Evolutionary conservation across 2,113 vertebrate species (phyloP).

Genomic region (Psilopsiagon aymara): DNA sequence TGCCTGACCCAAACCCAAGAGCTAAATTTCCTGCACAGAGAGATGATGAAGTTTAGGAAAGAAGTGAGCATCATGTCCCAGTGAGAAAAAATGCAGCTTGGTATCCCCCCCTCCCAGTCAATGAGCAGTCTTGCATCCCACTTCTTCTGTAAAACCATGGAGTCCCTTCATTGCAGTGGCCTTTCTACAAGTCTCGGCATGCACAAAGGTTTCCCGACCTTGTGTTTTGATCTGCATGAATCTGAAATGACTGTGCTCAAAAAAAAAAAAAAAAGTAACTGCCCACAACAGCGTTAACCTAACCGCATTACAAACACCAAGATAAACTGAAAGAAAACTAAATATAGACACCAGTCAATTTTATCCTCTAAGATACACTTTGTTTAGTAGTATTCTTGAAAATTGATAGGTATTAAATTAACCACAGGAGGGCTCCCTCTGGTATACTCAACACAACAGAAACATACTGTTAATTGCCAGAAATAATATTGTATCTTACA

Average conservation of each 20-base stretch:
- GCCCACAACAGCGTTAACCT: neutral
- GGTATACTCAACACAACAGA: constrained; percentile 17
- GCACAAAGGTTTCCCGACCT: neutral
- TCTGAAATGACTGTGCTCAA: neutral
- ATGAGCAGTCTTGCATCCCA: neutral
- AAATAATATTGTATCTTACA: constrained; percentile 21
- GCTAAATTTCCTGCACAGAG: neutral
- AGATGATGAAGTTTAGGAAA: neutral
- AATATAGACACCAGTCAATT: neutral
- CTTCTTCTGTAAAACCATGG: neutral
- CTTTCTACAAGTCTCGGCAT: neutral
- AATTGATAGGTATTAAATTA: constrained; percentile 64
- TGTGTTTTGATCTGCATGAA: neutral
- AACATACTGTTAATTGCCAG: constrained; percentile 37
- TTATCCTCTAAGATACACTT: neutral
- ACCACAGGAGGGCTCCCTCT: constrained; percentile 71
- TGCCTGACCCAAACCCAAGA: neutral
- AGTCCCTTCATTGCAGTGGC: neutral
- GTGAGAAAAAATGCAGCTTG: neutral
- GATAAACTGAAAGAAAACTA: neutral
- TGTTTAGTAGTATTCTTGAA: constrained; percentile 17
- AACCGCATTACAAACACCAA: neutral
- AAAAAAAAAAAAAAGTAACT: neutral
- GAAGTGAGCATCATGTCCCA: neutral
- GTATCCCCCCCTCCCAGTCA: neutral